Base-by-base conservation (phyloP, 2,113 vertebrate species). In the Nothobranchius kuhntae region DNA sequence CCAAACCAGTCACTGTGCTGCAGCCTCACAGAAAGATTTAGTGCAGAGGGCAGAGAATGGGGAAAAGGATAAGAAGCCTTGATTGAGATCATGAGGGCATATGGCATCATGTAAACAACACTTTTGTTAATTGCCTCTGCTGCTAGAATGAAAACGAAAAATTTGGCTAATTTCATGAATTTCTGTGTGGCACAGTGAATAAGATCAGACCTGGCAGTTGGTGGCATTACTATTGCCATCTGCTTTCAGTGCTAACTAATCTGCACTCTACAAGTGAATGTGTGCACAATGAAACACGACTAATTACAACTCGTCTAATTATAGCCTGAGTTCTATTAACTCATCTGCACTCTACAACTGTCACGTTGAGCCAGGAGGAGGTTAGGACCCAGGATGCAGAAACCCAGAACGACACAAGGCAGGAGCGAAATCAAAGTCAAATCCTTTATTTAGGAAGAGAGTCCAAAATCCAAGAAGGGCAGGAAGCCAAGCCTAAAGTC, bases 61-160 rank as follows among this genome's bases (percentile, higher is more conserved):
- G 61, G 53, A 70, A 63, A 61, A 57, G 48, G 53, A 67, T 24
- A 42, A 55, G 67, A 53, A 45, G 58, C 73, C 77, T 89, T 84
- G 91, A 86, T 89, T 89, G 77, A 86, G 73, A 66, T 86, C 66
- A 64, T 12, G 26, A 64, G 47, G 72, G 73, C 67, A 76, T 86
- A 73, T 81, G 70, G 57, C 71, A 65, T 85, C 90, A 87, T 91
- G 88, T 86, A 90, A 91, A 92, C 89, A 88, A 40, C 71, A 65
- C 87, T 89, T 86, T 87, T 83, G 83, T 81, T 92, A 92, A 91
- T 90, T 87, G 88, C 89, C 71, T 83, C 65, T 63, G 75, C 84
- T 80, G 78, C 58, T 42, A 71, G 66, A 71, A 83, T 71, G 72
- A 83, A 85, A 80, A 74, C 88, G 48, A 77, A 80, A 73, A 58